Conservation (phyloP, 2,888 invertebrate genomes). For the Philhelius pedissequus region DNA sequence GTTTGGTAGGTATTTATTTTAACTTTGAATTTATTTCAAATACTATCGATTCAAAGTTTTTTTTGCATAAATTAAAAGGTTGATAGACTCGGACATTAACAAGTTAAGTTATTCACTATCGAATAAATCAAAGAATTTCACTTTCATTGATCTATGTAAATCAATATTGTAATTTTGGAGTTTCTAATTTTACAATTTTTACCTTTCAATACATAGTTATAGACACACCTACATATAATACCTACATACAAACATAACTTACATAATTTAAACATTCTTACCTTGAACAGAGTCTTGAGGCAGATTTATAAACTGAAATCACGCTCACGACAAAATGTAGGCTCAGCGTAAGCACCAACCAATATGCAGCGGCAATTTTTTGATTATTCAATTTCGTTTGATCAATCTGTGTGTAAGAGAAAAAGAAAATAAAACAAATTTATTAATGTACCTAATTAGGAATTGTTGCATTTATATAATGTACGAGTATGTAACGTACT, state of each 20-base stretch:
- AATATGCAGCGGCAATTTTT: slow-evolving; percentile 76
- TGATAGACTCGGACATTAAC: slow-evolving; percentile 24
- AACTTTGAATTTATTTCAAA: background rate
- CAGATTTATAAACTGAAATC: slow-evolving; percentile 77
- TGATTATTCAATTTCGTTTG: slow-evolving; percentile 74
- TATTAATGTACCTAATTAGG: background rate
- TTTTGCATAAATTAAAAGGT: slow-evolving; percentile 38
- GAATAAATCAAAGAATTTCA: slow-evolving; percentile 41
- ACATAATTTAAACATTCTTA: slow-evolving; percentile 71
- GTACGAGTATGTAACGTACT: no score
- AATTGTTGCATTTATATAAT: no score
- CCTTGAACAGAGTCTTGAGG: slow-evolving; percentile 77
- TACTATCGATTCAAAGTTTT: background rate
- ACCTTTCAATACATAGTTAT: no score
- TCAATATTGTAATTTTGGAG: background rate
- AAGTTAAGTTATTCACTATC: background rate
- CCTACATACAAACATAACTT: no score
- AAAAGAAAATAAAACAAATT: background rate
- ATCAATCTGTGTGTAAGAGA: slow-evolving; percentile 74
- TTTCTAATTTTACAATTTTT: background rate
- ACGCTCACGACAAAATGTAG: slow-evolving; percentile 77
- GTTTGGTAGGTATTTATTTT: background rate
- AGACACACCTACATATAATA: no score
- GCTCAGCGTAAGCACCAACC: slow-evolving; percentile 76
- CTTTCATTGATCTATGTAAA: slow-evolving; percentile 61